Conservation (phyloP, 2,797 vertebrate genomes). For the Bradypus variegatus region DNA sequence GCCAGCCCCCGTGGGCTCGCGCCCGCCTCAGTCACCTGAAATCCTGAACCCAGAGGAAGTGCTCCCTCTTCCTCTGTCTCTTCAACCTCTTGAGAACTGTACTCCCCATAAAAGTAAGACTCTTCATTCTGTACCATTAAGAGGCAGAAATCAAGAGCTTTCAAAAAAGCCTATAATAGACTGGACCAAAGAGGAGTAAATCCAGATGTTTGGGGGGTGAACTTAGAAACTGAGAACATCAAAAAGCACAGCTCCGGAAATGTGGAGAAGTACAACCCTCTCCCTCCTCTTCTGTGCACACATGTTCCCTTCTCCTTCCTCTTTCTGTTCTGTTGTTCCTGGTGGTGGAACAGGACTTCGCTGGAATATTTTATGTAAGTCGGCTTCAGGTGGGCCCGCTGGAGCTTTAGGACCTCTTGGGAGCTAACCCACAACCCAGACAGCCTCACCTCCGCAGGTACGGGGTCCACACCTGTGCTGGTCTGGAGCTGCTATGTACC, state of each 20-base stretch:
- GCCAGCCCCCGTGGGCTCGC: fast-evolving
- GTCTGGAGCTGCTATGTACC: too few relatives aligned
- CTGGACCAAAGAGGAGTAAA: neutral
- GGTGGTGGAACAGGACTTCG: neutral
- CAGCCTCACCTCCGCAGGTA: too few relatives aligned
- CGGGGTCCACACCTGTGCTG: too few relatives aligned
- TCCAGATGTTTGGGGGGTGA: neutral
- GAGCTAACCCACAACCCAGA: neutral
- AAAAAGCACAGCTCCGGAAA: neutral
- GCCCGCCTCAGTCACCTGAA: neutral
- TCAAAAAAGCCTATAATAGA: neutral
- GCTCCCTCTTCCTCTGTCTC: neutral
- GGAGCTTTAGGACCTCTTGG: neutral
- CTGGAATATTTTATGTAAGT: neutral
- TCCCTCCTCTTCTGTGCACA: neutral
- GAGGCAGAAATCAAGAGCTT: neutral
- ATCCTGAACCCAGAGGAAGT: neutral
- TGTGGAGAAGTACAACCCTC: neutral
- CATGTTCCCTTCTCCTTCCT: neutral
- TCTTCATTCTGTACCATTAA: neutral
- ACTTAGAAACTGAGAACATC: neutral
- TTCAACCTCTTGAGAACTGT: neutral
- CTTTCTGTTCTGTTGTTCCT: neutral
- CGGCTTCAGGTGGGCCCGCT: neutral
- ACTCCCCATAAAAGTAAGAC: neutral